phyloP scores from a whole-genome alignment of 2,888 invertebrate species.

The Biston betularia region DNA sequence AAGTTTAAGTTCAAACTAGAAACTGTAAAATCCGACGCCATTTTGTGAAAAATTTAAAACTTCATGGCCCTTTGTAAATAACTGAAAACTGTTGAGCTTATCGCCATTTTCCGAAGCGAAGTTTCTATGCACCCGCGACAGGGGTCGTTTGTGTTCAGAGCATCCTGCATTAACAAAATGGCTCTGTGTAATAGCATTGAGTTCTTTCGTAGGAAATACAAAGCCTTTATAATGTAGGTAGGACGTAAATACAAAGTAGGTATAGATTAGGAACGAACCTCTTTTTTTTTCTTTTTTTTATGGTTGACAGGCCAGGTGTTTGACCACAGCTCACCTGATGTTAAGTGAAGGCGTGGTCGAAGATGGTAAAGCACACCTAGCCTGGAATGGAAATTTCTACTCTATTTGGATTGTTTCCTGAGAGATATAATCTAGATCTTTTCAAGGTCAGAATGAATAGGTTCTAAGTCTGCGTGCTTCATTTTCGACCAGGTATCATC shows the following conservation, averaged over 20 bases:
- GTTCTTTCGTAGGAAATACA: conserved; percentile 39
- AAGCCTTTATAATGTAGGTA: conserved; percentile 5
- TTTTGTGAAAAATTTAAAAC: conserved; percentile 12
- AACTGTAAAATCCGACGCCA: background rate
- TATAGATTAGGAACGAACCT: no score
- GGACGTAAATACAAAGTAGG: background rate
- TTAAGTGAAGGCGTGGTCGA: no score
- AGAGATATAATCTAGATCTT: no score
- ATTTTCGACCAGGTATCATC: no score
- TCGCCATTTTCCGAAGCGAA: conserved; percentile 8
- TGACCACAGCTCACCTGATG: no score
- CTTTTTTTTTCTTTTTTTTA: no score
- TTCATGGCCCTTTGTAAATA: background rate
- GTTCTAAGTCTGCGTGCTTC: no score
- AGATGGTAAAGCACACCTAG: no score
- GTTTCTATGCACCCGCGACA: conserved; percentile 23
- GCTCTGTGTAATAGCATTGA: conserved; percentile 59
- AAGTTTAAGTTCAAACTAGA: background rate
- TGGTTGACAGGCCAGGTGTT: no score
- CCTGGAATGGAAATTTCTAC: no score
- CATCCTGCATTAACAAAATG: conserved; percentile 64
- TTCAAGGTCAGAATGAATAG: no score
- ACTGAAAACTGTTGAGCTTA: conserved; percentile 3
- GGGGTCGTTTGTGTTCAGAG: conserved; percentile 32
- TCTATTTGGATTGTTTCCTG: no score